These are phyloP conservation scores for Rhinatrema bivittatum DNA, from an alignment of 2,797 vertebrate species.

Conservation along the genomic window DNA sequence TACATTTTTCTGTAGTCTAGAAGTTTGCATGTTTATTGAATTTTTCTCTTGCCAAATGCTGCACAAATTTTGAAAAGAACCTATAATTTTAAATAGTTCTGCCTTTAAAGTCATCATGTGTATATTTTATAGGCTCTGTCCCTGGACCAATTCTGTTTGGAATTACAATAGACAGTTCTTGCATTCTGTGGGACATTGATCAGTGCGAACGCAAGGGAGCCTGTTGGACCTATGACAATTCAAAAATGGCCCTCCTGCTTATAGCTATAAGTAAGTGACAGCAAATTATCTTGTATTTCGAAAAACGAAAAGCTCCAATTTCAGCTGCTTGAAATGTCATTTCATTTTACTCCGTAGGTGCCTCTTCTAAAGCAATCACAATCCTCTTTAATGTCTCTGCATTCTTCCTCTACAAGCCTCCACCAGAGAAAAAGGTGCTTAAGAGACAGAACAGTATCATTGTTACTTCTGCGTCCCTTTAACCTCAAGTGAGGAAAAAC, in stretches of 20 bases:
- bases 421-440: slow-evolving; percentile 3
- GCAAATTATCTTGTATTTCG: not conserved
- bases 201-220: slow-evolving; percentile 53
- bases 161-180: slow-evolving; percentile 54
- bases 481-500: slow-evolving; percentile 1
- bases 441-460: slow-evolving; percentile 10
- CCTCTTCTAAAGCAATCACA: slow-evolving; percentile 50
- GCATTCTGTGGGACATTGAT: slow-evolving; percentile 53
- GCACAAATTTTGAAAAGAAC: no score
- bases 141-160: slow-evolving; percentile 68
- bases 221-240: slow-evolving; percentile 60
- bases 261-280: slow-evolving; percentile 58
- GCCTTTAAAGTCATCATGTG: no score
- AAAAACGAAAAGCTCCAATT: no score
- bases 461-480: slow-evolving; percentile 4
- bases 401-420: slow-evolving; percentile 54
- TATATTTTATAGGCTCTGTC: slow-evolving; percentile 56
- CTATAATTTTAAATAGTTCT: no score
- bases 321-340: no score
- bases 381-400: slow-evolving; percentile 51
- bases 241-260: slow-evolving; percentile 50
- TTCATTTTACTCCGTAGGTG: no score
- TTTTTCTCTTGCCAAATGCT: no score
- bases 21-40: no score
- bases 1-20: no score